A percentile compares a stretch with the other conserved stretches of the same genome.
Evolutionary conservation across 92 coral and sea anemone genomes (phyloP).

Genomic region (Palythoa caribaeorum): DNA sequence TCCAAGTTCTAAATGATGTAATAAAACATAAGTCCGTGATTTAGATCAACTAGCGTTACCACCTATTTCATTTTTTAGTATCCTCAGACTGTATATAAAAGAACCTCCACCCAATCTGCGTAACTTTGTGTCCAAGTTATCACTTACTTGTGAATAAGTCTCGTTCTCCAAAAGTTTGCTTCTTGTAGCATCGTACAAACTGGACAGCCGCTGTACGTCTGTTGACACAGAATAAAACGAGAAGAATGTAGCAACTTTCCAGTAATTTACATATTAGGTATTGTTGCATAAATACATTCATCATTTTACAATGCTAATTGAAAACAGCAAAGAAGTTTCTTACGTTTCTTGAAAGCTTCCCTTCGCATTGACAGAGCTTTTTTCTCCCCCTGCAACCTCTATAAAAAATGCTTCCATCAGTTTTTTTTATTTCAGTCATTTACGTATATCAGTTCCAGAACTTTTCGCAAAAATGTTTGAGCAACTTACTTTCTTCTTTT

Average conservation of each 20-base stretch:
- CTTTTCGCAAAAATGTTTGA: background rate
- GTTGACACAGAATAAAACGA: background rate
- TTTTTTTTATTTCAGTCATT: background rate
- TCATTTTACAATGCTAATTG: background rate
- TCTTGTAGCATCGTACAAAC: constrained; percentile 82
- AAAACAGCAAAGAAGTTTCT: constrained; percentile 25
- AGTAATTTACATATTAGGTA: background rate
- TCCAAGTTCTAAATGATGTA: too few species aligned
- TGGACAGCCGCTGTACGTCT: constrained; percentile 68
- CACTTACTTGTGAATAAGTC: constrained; percentile 90
- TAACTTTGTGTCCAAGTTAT: background rate
- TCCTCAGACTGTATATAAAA: background rate
- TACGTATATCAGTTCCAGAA: background rate
- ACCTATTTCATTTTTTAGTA: too few species aligned
- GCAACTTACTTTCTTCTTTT: constrained; percentile 81
- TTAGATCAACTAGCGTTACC: too few species aligned
- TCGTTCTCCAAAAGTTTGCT: constrained; percentile 95
- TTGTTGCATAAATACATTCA: too few species aligned
- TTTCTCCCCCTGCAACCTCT: constrained; percentile 92
- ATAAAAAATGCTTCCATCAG: background rate
- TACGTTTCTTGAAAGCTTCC: constrained; percentile 87
- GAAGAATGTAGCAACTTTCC: background rate
- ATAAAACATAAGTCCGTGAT: too few species aligned
- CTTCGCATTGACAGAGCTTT: constrained; percentile 77
- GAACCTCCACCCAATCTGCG: background rate